Evolutionary conservation across 2,113 vertebrate genomes (phyloP), one percentile per base, ranked within the genome.

Genomic region (Micronisus gabar): DNA sequence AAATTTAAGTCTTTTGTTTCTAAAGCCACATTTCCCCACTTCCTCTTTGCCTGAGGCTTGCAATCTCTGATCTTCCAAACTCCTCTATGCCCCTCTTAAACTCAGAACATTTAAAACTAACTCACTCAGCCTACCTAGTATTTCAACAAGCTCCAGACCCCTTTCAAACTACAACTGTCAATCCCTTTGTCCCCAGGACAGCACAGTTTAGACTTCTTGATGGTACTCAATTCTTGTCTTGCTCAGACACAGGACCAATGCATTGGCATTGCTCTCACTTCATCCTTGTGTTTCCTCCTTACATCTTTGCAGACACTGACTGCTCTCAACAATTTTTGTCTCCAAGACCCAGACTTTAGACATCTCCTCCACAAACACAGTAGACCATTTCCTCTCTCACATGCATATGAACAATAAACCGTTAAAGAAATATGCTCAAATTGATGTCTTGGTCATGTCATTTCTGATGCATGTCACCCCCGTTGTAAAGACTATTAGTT

Each of bases 361-460:
- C 61, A 38, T 7, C 16, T 20, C 50, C 30, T 47, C 63, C 47
- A 67, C 36, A 43, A 76, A 50, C 18, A 6, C 29, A 15, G n/a
- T 1, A 25, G 62, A 45, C n/a, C 30, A 10, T 4, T 21, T 47
- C 68, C 80, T 55, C 55, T 66, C 36, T 32, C 26, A 40, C 15
- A 6, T 1, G 0, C 29, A 40, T 14, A 6, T 1, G 1, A 63
- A 34, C 34, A n/a, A 2, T 8, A 55, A 29, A 2, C 10, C 7
- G 32, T 17, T 55, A 50, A 25, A 56, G 70, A 88, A 75, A 68
- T 2, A 30, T 2, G 29, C 13, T 88, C 48, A 66, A 61, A 43
- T 13, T 45, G n/a, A 73, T 30, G 56, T 30, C 53, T 34, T 3
- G 18, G 40, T 27, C 62, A 2, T 27, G 34, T 56, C 26, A 8